A percentile compares a stretch with the other conserved stretches of the same genome.
These are phyloP conservation scores for Cephus sareptanus DNA, from an alignment of 2,888 invertebrate genomes.

Conservation along the genomic window DNA sequence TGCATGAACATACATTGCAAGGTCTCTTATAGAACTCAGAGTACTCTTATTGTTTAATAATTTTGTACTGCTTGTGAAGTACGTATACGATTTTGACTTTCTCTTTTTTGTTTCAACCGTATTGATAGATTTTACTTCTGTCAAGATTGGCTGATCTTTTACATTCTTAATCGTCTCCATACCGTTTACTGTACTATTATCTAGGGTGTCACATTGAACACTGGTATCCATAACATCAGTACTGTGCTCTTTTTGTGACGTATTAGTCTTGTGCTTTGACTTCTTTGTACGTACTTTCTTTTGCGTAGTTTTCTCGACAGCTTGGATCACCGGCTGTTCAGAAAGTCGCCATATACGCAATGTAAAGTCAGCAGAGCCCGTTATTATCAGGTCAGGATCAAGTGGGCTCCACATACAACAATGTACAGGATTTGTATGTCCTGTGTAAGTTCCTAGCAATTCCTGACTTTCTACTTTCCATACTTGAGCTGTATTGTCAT, in stretches of 20 bases:
- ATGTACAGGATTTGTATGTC: conserved; percentile 70
- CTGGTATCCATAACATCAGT: background rate
- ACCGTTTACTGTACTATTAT: background rate
- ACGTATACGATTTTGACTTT: background rate
- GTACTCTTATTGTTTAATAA: background rate
- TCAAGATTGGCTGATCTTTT: background rate
- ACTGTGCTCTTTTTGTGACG: background rate
- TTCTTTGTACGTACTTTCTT: conserved; percentile 51
- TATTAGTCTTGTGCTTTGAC: conserved; percentile 27
- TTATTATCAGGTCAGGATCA: conserved; percentile 72
- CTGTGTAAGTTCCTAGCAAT: conserved; percentile 71
- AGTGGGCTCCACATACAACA: conserved; percentile 76
- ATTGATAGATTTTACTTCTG: background rate
- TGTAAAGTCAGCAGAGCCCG: conserved; percentile 76
- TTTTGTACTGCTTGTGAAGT: background rate
- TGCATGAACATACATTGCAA: background rate
- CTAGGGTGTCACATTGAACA: background rate
- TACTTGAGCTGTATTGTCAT: conserved; percentile 76
- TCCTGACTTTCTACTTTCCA: conserved; percentile 72
- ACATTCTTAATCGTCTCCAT: background rate
- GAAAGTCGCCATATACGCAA: conserved; percentile 73
- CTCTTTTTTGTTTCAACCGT: background rate
- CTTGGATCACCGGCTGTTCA: conserved; percentile 57
- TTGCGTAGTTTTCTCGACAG: conserved; percentile 53
- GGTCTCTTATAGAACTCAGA: background rate